Evolutionary conservation across 1,140 invertebrate genomes (phyloP), one percentile per base, ranked within the genome.

Genomic region (Pachypeltis micranthus): DNA sequence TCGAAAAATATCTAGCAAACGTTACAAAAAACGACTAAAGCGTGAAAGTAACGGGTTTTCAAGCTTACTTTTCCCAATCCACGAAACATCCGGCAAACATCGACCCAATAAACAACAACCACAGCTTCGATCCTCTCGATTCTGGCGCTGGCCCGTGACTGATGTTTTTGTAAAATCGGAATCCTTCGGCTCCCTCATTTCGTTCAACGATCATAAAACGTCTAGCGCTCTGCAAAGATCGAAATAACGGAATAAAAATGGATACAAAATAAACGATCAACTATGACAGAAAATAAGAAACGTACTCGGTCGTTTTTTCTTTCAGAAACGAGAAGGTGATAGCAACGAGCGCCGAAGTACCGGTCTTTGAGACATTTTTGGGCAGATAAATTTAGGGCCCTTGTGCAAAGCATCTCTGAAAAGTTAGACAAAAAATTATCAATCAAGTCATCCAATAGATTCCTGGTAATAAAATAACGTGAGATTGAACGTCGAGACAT

Each of bases 1-100:
- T n/a, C 34, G 7, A 39, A 39, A 7, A 39, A 10, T 7, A n/a
- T n/a, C 7, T 39, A 39, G 34, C n/a, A 39, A 10, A 39, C 34
- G 34, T 7, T 39, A 39, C 7, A 10, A 39, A 10, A n/a, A 10
- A n/a, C n/a, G 34, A 10, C 34, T 39, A 7, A n/a, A 39, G n/a
- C 34, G n/a, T 10, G 34, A 39, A 7, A 39, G n/a, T 10, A 10
- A 7, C n/a, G 7, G 34, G 34, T n/a, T 39, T 39, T 39, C 34
- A 21, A 10, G 23, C 63, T 61, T 61, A 65, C 64, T 24, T 34
- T 51, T 62, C 25, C 64, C 64, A 65, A 59, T 65, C 64, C 1
- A 65, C 44, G 34, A 62, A 62, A 21, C 23, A 7, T 14, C 47
- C 29, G 14, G 29, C 14, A 34, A 65, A 47, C 4, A 44, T 29